phyloP scores from a whole-genome alignment of 2,797 vertebrate genomes.

The Sciaenops ocellatus region DNA sequence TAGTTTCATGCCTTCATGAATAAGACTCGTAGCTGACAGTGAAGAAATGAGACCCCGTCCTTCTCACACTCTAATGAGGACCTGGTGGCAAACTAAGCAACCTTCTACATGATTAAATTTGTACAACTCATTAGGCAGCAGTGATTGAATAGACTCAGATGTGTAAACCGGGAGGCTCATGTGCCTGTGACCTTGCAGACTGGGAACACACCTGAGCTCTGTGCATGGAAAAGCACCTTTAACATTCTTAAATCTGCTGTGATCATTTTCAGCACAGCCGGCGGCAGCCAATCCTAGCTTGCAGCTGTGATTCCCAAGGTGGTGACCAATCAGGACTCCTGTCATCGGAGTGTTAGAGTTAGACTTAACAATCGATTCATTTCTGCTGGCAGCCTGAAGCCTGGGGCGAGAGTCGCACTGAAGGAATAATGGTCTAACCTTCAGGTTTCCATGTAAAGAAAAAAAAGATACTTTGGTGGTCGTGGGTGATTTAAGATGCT shows the following conservation, averaged over 20 bases:
- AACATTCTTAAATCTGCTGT: conserved; percentile 34
- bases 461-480: conserved; percentile 14
- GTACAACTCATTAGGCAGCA: conserved; percentile 71
- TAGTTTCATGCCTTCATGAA: not conserved
- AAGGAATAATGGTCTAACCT: conserved; percentile 37
- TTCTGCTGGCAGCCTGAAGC: conserved; percentile 55
- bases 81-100: conserved; percentile 50
- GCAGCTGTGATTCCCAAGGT: conserved; percentile 56
- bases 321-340: conserved; percentile 69
- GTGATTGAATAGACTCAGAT: conserved; percentile 64
- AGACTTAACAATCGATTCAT: conserved; percentile 60
- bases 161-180: conserved; percentile 23
- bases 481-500: conserved; percentile 13
- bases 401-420: conserved; percentile 20
- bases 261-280: conserved; percentile 55
- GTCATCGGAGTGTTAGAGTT: conserved; percentile 55
- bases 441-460: conserved; percentile 24
- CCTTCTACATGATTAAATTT: conserved; percentile 73
- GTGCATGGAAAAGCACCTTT: conserved; percentile 19
- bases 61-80: conserved; percentile 41
- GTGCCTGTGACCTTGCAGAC: conserved; percentile 60
- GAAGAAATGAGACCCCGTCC: conserved; percentile 25
- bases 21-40: not conserved
- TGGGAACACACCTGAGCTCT: conserved; percentile 5
- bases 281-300: conserved; percentile 24